Base-by-base conservation (phyloP, 2,113 vertebrate genomes). In the Ginglymostoma cirratum region DNA sequence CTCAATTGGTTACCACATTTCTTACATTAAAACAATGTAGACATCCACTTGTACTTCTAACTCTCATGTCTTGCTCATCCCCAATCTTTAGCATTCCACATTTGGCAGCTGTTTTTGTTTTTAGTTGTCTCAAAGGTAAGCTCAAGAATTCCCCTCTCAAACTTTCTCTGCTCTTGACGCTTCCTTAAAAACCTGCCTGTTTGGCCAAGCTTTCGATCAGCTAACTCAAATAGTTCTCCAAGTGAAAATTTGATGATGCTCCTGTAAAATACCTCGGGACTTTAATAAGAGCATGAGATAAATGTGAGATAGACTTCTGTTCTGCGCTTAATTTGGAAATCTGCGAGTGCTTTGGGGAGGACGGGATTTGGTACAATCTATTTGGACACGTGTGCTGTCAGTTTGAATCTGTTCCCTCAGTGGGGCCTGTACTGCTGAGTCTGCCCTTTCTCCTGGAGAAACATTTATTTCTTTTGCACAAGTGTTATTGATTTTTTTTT, bases 401-500 rank as follows among this genome's bases (percentile, higher is more conserved):
- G 61, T 61, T n/a, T 90, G 55, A 65, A 90, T 3, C 87, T 61
- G 4, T 55, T 14, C 52, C 52, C 48, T 61, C 15, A 10, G 27
- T 61, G 24, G 34, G 87, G 52, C 27, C 4, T n/a, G 45, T 4
- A 65, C 24, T 90, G 87, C 52, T 90, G 87, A 90, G 48, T 90
- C 10, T 23, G 38, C 30, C 30, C 52, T 61, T 90, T 83, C 52
- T 14, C 30, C 8, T 30, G 30, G 87, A 52, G 55, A 61, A 90
- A 61, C 87, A 52, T 90, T 90, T 90, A 90, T 90, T 90, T 61
- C 87, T 27, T 90, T 90, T 34, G 5, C 87, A 90, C 87, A 61
- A 90, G 87, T 52, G 87, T 10, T 61, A 61, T 90, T 90, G 87
- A 90, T 61, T 89, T 83, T 80, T 83, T 80, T 45, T 90, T 90